Base-by-base conservation (phyloP, 2,888 invertebrate species). In the Laspeyria flexula region DNA sequence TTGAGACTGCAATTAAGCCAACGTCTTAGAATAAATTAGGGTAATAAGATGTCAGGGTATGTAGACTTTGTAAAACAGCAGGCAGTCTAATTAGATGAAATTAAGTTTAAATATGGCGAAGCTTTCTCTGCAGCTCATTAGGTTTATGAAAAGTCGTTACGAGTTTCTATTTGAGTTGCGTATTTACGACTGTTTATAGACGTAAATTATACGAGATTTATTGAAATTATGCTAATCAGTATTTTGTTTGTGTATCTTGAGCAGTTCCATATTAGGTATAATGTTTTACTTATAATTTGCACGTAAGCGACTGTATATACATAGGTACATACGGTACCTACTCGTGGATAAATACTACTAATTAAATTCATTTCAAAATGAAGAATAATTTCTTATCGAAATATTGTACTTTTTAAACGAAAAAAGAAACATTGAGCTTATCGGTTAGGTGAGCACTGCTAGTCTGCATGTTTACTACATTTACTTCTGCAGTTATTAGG, bases 91-190 rank as follows among this genome's bases (percentile, higher is more conserved):
- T 75, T 72, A 50, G 41, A 54, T 43, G 48, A 53, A 41, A 43
- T 50, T 38, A 67, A 63, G 55, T 64, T 63, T 44, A 63, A 62
- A 58, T 61, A 58, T 55, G 57, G 50, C 58, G 46, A 39, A 12
- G 55, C 71, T 69, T 73, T 73, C 69, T 68, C 72, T 60, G 40
- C 40, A 43, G 44, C 52, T 70, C 68, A 67, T 77, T 77, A 77
- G 60, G 58, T 68, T 50, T 12, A 3, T 25, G 25, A 29, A 54
- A 56, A 57, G n/a, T 65, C 53, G 53, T 61, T 65, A 53, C 48
- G 48, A 49, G 42, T 54, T 44, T 60, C 55, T 50, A 54, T 61
- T 59, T 46, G 49, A 59, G 55, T 68, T 58, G 64, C 51, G 53
- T 51, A 56, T 60, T 60, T 62, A 65, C 45, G 50, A 10, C n/a